Conservation (phyloP, 2,113 vertebrate genomes). For the Mesocricetus auratus region DNA sequence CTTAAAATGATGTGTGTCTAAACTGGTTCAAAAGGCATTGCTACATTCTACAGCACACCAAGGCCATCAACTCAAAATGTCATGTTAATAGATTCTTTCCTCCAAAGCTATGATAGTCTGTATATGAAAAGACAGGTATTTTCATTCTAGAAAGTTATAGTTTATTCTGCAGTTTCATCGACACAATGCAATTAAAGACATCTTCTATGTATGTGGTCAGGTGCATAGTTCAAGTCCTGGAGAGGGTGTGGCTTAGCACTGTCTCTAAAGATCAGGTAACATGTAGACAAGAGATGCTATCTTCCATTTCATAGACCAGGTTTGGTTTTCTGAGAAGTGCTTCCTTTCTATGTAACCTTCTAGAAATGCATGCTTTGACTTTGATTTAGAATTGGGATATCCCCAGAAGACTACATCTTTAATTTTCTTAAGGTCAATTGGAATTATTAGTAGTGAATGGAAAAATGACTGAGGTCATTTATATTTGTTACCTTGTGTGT, state of each 20-base stretch:
- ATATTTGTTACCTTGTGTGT: neutral
- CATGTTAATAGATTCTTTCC: neutral
- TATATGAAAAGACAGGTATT: neutral
- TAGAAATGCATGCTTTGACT: neutral
- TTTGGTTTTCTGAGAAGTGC: neutral
- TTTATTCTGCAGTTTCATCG: constrained; percentile 11
- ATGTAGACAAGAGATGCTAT: neutral
- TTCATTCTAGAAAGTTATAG: neutral
- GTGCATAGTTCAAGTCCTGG: neutral
- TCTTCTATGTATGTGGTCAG: neutral
- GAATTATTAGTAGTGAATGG: neutral
- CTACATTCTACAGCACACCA: neutral
- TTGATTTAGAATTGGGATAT: neutral
- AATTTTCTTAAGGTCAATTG: neutral
- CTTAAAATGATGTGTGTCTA: neutral
- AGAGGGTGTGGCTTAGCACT: neutral
- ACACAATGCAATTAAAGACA: neutral
- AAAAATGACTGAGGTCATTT: neutral
- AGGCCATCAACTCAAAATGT: neutral
- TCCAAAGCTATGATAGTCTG: neutral
- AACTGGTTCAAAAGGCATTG: neutral
- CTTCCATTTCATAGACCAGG: neutral
- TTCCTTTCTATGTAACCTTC: neutral
- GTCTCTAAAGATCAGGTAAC: neutral
- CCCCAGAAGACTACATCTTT: neutral